These are phyloP conservation scores for Acipenser oxyrinchus DNA, from an alignment of 2,797 vertebrate genomes.

Conservation along the genomic window DNA sequence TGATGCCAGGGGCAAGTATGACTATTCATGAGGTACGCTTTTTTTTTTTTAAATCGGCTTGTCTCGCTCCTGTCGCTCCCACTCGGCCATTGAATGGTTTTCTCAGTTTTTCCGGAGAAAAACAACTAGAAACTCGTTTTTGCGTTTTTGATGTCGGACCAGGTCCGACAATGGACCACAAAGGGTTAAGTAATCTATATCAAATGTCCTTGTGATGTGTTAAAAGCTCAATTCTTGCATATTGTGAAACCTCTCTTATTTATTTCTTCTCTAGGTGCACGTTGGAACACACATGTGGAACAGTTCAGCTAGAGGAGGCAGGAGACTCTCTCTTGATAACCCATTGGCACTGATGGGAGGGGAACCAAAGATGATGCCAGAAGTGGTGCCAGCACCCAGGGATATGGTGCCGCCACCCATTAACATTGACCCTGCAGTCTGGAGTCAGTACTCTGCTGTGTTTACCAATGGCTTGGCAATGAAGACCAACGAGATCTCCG, in stretches of 20 bases:
- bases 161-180: too few relatives aligned
- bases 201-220: too few relatives aligned
- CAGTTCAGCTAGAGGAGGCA: slow-evolving; percentile 79
- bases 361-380: slow-evolving; percentile 78
- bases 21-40: too few relatives aligned
- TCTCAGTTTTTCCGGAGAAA: too few relatives aligned
- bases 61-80: too few relatives aligned
- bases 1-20: too few relatives aligned
- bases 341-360: slow-evolving; percentile 77
- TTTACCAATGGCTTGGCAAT: slow-evolving; percentile 85
- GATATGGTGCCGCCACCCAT: slow-evolving; percentile 69
- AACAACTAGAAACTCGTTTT: too few relatives aligned
- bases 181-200: too few relatives aligned
- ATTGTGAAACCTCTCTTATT: not conserved
- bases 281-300: slow-evolving; percentile 96
- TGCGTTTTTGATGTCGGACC: too few relatives aligned
- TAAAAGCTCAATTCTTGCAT: not conserved
- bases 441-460: slow-evolving; percentile 89
- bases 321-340: slow-evolving; percentile 86
- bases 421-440: slow-evolving; percentile 77
- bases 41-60: too few relatives aligned
- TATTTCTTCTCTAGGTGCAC: slow-evolving; percentile 68
- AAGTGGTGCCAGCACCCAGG: slow-evolving; percentile 82
- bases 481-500: slow-evolving; percentile 96
- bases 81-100: too few relatives aligned